Base-by-base conservation (phyloP, 1,140 invertebrate genomes). In the Procambarus clarkii region DNA sequence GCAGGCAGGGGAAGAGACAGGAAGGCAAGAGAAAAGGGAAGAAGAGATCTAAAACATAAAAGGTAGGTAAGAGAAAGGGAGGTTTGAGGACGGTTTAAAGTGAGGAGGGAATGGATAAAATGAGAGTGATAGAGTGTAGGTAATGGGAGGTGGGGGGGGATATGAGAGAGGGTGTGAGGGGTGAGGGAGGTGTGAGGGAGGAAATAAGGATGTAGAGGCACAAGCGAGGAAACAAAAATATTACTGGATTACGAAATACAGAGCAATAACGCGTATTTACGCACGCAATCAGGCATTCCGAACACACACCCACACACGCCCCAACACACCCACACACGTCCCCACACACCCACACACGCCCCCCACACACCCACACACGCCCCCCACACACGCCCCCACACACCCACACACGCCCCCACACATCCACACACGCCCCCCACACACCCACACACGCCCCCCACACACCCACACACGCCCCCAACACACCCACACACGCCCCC, bases 211-310 rank as follows among this genome's bases (percentile, higher is more conserved):
- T 7, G 24, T 15, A 9, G 60, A 21, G 44, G 45, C 45, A 4
- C 77, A 2, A 50, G 46, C 7, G 58, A 44, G 15, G 24, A 48
- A 45, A 9, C 3, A 9, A 54, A 54, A 9, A 54, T n/a, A n/a
- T n/a, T n/a, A n/a, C n/a, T n/a, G n/a, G n/a, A n/a, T n/a, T n/a
- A n/a, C n/a, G n/a, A n/a, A n/a, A n/a, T n/a, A n/a, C n/a, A n/a
- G n/a, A n/a, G n/a, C n/a, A n/a, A n/a, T n/a, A 77, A 24, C 3
- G 21, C 13, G 13, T 0, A 84, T 11, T 34, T 34, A 84, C 58
- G 71, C 82, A 84, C 60, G 71, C n/a, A 84, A 58, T 71, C 58
- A n/a, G n/a, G n/a, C n/a, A n/a, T n/a, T n/a, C n/a, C 54, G 13
- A 4, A 58, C 54, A 58, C 54, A 58, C 54, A 58, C 54, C 4